phyloP scores from a whole-genome alignment of 2,113 vertebrate species.

The Reinhardtius hippoglossoides region DNA sequence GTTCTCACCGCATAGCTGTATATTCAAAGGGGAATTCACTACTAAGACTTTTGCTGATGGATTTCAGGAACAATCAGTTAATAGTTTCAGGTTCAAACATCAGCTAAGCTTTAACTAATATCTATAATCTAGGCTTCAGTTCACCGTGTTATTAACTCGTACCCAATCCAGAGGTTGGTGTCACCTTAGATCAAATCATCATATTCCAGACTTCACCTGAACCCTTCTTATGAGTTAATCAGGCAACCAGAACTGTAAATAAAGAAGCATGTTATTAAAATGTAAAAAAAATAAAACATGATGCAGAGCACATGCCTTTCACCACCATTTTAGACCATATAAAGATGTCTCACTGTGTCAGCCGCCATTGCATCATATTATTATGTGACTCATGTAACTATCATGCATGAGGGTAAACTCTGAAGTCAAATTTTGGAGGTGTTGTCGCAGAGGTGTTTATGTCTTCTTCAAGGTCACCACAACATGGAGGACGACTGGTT shows the following conservation, averaged over 20 bases:
- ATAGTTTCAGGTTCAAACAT: not conserved
- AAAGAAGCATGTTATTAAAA: no score
- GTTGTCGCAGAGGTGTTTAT: slow-evolving; percentile 12
- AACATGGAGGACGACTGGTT: slow-evolving; percentile 23
- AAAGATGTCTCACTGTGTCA: not conserved
- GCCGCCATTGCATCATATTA: not conserved
- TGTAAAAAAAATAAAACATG: not conserved
- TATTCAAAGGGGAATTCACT: not conserved
- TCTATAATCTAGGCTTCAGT: not conserved
- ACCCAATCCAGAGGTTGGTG: not conserved
- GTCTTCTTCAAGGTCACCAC: slow-evolving; percentile 31
- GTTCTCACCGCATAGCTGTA: not conserved
- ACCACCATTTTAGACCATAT: not conserved
- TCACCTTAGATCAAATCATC: not conserved
- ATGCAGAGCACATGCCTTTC: not conserved
- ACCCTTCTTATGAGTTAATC: no score
- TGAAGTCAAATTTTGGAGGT: slow-evolving; percentile 7
- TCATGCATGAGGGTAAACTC: not conserved
- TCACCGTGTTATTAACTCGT: not conserved
- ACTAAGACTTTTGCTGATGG: not conserved
- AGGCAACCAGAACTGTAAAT: no score
- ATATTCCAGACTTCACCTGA: not conserved
- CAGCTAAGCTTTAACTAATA: not conserved
- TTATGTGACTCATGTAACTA: slow-evolving; percentile 24
- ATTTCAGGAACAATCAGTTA: not conserved